Percentiles rank a stretch among this genome's conserved stretches.
Evolutionary conservation across 2,797 vertebrate genomes (phyloP).

Genomic region (Epinephelus coioides): DNA sequence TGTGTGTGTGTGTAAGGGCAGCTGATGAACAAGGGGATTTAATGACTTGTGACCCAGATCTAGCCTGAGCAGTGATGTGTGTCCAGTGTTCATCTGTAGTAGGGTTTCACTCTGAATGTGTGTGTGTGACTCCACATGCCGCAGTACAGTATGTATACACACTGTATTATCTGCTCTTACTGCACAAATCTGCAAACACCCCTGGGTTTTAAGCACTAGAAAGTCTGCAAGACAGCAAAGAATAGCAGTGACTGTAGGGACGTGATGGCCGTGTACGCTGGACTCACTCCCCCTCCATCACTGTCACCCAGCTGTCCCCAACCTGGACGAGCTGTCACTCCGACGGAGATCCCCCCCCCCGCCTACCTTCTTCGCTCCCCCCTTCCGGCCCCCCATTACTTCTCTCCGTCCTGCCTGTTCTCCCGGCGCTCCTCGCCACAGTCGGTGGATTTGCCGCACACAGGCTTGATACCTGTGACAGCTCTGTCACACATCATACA

Average conservation of each 20-base stretch:
- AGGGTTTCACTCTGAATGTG: neutral
- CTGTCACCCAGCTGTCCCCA: constrained; percentile 67
- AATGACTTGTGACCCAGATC: constrained; percentile 82
- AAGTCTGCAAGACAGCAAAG: constrained; percentile 29
- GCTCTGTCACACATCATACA: constrained; percentile 76
- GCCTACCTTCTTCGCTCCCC: neutral
- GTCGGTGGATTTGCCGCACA: constrained; percentile 47
- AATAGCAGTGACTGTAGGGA: constrained; percentile 19
- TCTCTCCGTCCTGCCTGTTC: constrained; percentile 22
- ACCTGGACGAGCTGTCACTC: constrained; percentile 74
- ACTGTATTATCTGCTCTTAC: constrained; percentile 11
- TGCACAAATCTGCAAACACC: constrained; percentile 34
- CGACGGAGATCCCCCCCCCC: constrained; percentile 3
- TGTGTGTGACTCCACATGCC: neutral
- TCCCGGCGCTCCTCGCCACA: constrained; percentile 34
- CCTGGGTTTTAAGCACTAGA: neutral
- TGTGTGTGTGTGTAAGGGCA: constrained; percentile 35
- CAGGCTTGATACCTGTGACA: constrained; percentile 70
- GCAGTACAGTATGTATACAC: neutral
- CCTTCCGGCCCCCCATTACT: constrained; percentile 13
- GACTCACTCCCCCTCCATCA: constrained; percentile 66
- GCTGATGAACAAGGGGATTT: constrained; percentile 81
- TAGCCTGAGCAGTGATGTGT: constrained; percentile 55
- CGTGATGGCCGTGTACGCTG: constrained; percentile 28
- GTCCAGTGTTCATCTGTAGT: constrained; percentile 37